Evolutionary conservation across 2,113 vertebrate species (phyloP).

Genomic region (Trichechus manatus): DNA sequence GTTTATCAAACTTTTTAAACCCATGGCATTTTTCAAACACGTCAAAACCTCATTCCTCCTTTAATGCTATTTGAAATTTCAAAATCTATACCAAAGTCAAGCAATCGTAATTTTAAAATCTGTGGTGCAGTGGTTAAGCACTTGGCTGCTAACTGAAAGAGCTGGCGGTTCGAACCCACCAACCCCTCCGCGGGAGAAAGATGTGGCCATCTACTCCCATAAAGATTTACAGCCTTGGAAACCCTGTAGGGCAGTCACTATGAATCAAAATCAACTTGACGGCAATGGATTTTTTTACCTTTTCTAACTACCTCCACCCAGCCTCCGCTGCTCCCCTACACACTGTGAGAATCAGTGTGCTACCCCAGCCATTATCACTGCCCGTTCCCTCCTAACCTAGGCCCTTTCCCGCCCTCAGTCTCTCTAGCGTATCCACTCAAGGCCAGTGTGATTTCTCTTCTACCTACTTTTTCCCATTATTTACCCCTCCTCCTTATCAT

Average conservation of each 20-base stretch:
- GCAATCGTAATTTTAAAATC: background rate
- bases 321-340: background rate
- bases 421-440: background rate
- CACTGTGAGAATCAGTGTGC: background rate
- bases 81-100: background rate
- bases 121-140: too few species aligned
- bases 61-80: background rate
- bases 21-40: background rate
- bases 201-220: too few species aligned
- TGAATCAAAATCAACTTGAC: too few species aligned
- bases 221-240: too few species aligned
- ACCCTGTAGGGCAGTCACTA: too few species aligned
- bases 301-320: background rate
- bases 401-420: background rate
- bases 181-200: too few species aligned
- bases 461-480: background rate
- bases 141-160: too few species aligned
- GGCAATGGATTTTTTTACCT: background rate
- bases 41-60: background rate
- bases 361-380: background rate
- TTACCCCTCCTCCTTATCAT: background rate
- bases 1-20: background rate
- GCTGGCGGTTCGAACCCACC: too few species aligned
- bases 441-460: background rate
- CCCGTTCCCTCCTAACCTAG: background rate